Percentiles rank a stretch among this genome's conserved stretches.
Evolutionary conservation across 1,140 invertebrate species (phyloP).

Genomic region (Branchinecta lindahli): DNA sequence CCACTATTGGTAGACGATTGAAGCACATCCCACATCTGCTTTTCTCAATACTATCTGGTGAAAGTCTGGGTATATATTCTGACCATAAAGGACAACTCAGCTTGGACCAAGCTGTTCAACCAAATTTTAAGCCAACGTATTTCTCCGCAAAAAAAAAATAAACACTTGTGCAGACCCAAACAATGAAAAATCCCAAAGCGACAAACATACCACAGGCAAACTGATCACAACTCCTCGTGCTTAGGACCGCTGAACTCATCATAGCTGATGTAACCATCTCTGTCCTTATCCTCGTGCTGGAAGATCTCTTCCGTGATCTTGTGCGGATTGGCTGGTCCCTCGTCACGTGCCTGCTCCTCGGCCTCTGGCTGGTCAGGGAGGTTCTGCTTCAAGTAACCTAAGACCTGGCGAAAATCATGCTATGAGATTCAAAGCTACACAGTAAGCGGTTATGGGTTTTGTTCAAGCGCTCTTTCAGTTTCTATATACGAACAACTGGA

Average conservation of each 20-base stretch:
- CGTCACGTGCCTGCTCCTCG: constrained; percentile 64
- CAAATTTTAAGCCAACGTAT: neutral
- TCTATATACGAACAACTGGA: no score
- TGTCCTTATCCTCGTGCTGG: constrained; percentile 89
- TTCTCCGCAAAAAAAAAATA: constrained; percentile 11
- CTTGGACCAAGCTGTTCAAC: neutral
- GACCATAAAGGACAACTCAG: neutral
- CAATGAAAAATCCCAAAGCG: constrained; percentile 4
- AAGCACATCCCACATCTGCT: no score
- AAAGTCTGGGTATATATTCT: neutral
- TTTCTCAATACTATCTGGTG: constrained; percentile 11
- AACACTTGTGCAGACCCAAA: neutral
- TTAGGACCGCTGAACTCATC: constrained; percentile 92
- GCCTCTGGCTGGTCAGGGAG: constrained; percentile 46
- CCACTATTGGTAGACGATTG: no score
- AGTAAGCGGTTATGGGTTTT: neutral
- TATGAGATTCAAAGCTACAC: constrained; percentile 10
- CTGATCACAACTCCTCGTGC: constrained; percentile 70
- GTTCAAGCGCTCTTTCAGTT: no score
- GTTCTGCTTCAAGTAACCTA: constrained; percentile 14
- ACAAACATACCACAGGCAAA: constrained; percentile 12
- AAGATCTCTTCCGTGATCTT: constrained; percentile 91
- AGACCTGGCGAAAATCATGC: neutral
- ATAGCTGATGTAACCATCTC: constrained; percentile 86
- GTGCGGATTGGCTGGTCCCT: constrained; percentile 41